Evolutionary conservation across 2,797 vertebrate genomes (phyloP).

Genomic region (Coranthus polyacanthus): DNA sequence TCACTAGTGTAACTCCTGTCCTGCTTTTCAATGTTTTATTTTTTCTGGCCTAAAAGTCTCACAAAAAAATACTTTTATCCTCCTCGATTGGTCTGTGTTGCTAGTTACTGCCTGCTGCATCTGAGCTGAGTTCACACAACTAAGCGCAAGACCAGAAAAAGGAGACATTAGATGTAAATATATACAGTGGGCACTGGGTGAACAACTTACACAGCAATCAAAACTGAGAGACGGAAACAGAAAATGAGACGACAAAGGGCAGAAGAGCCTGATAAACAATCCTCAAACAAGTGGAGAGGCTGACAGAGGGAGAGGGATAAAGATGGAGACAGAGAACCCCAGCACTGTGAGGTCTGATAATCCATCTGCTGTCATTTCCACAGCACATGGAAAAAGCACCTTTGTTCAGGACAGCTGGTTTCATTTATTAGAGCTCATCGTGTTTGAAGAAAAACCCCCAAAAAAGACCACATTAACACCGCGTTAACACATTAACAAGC

Average conservation of each 20-base stretch:
- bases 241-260: slow-evolving; percentile 6
- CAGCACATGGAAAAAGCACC: slow-evolving; percentile 3
- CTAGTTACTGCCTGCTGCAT: slow-evolving; percentile 27
- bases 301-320: slow-evolving; percentile 18
- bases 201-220: background rate
- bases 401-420: slow-evolving; percentile 34
- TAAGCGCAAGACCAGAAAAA: background rate
- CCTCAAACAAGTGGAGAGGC: slow-evolving; percentile 11
- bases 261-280: slow-evolving; percentile 2
- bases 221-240: background rate
- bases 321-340: slow-evolving; percentile 30
- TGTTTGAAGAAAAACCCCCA: background rate
- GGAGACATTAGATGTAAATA: background rate
- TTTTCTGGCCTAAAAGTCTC: slow-evolving; percentile 16
- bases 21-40: slow-evolving; percentile 11
- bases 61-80: slow-evolving; percentile 50
- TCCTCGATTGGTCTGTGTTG: slow-evolving; percentile 8
- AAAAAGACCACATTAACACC: slow-evolving; percentile 3
- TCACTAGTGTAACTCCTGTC: slow-evolving; percentile 1
- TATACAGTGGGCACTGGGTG: background rate
- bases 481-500: background rate
- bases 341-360: slow-evolving; percentile 38
- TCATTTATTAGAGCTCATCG: slow-evolving; percentile 22
- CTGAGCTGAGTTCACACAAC: slow-evolving; percentile 18
- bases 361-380: slow-evolving; percentile 39